These are phyloP conservation scores for Microtus agrestis DNA, from an alignment of 2,797 vertebrate genomes.

Conservation along the genomic window DNA sequence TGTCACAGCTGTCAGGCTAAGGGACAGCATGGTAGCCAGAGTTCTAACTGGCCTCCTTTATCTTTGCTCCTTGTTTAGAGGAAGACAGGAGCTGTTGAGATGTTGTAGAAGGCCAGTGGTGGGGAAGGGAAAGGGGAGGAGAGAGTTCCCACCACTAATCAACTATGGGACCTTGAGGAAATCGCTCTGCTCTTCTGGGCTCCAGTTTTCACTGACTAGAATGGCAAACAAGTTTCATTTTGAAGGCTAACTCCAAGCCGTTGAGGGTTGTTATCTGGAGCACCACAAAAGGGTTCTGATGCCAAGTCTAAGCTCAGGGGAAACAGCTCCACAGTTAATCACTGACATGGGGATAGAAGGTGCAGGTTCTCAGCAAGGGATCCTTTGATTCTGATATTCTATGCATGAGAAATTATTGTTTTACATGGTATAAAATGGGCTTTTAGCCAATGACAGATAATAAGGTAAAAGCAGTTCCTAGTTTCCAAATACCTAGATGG, in stretches of 20 bases:
- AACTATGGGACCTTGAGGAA: background rate
- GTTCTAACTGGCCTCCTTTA: background rate
- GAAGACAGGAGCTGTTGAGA: background rate
- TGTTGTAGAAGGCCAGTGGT: background rate
- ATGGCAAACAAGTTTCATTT: constrained; percentile 11
- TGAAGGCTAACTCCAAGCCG: background rate
- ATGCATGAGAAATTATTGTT: background rate
- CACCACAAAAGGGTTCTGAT: background rate
- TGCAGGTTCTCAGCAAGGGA: background rate
- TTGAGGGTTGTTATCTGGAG: background rate
- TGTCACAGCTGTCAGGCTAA: background rate
- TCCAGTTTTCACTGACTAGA: background rate
- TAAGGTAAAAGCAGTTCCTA: constrained; percentile 42
- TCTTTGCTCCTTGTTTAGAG: background rate
- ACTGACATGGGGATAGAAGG: background rate
- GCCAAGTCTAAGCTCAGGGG: background rate
- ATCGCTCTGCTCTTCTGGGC: background rate
- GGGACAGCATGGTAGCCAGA: background rate
- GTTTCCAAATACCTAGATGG: constrained; percentile 48
- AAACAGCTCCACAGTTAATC: constrained; percentile 14
- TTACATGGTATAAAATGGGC: background rate
- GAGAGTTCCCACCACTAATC: background rate
- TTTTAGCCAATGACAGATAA: constrained; percentile 5
- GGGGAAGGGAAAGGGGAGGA: background rate
- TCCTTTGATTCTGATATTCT: background rate